Evolutionary conservation across 1,140 invertebrate genomes (phyloP).

Genomic region (Ostrea denselamellosa): DNA sequence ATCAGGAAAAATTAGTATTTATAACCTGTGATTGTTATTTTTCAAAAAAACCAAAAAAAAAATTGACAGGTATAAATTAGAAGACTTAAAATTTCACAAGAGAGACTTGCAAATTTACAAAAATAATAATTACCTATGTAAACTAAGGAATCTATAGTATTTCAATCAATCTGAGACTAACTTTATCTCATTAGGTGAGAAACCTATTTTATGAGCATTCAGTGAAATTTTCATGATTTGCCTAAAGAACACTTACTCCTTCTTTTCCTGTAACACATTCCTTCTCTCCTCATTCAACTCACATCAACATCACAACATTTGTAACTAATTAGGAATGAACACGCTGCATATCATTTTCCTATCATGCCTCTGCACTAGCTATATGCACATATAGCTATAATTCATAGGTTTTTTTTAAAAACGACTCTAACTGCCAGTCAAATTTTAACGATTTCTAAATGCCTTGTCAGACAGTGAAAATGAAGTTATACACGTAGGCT

Average conservation of each 20-base stretch:
- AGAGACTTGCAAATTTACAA: too few species aligned
- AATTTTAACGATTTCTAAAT: background rate
- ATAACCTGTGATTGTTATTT: too few species aligned
- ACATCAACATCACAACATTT: slow-evolving; percentile 13
- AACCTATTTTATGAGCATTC: background rate
- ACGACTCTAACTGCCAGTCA: background rate
- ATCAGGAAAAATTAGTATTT: too few species aligned
- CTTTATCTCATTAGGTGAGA: background rate
- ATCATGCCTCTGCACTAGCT: background rate
- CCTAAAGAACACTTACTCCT: too few species aligned
- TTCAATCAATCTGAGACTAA: too few species aligned
- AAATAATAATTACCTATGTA: too few species aligned
- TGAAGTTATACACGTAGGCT: background rate
- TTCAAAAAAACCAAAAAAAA: too few species aligned
- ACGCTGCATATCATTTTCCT: slow-evolving; percentile 3
- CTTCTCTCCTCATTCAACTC: background rate
- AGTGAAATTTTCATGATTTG: background rate
- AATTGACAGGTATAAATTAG: too few species aligned
- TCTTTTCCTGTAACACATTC: background rate
- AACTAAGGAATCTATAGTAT: too few species aligned
- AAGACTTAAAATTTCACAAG: too few species aligned
- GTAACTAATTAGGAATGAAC: background rate
- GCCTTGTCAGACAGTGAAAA: background rate
- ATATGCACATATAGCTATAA: background rate
- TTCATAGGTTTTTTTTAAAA: slow-evolving; percentile 2